Evolutionary conservation across 2,888 invertebrate genomes (phyloP).

Genomic region (Pachycephus smyrnensis): DNA sequence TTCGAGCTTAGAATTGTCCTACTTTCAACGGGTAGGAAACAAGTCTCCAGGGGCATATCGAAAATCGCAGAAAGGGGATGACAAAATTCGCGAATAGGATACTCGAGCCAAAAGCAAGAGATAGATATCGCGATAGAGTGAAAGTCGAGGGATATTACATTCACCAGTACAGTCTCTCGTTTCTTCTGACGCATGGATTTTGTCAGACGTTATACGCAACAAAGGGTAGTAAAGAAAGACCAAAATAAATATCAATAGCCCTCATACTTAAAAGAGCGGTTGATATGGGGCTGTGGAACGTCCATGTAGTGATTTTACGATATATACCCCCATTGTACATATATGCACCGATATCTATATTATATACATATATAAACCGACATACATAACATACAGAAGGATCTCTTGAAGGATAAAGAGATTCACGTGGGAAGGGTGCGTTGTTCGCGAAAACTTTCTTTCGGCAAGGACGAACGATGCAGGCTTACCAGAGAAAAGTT

Average conservation of each 20-base stretch:
- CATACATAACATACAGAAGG: background rate
- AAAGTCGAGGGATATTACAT: background rate
- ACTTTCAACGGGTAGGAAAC: background rate
- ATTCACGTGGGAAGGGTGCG: background rate
- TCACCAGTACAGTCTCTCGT: background rate
- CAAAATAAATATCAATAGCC: constrained; percentile 1
- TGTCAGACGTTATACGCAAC: background rate
- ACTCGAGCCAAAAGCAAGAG: background rate
- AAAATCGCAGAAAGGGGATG: background rate
- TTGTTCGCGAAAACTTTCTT: background rate
- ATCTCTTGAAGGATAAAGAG: background rate
- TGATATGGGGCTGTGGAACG: background rate
- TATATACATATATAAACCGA: background rate
- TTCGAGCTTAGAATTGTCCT: background rate
- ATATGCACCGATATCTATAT: background rate
- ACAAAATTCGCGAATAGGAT: background rate
- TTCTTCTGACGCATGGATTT: background rate
- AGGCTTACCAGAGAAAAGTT: constrained; percentile 5
- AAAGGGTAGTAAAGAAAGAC: background rate
- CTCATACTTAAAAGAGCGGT: background rate
- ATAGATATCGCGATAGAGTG: background rate
- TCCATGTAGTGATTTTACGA: background rate
- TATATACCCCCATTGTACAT: background rate
- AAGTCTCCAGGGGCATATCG: background rate
- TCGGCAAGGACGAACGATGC: background rate